Evolutionary conservation across 2,888 invertebrate genomes (phyloP).

Genomic region (Protophormia terraenovae): DNA sequence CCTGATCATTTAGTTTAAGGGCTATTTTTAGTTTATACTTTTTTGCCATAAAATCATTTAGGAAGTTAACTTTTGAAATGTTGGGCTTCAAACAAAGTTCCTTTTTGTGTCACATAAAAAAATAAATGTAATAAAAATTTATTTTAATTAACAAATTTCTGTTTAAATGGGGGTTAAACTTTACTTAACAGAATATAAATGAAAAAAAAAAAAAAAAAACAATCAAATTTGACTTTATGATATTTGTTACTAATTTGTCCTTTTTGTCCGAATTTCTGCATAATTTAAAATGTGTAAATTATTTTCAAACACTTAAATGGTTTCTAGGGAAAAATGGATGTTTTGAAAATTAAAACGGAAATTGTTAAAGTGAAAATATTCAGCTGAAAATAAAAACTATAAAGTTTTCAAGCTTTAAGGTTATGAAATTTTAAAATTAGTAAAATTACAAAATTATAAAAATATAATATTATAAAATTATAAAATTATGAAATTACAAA

Average conservation of each 20-base stretch:
- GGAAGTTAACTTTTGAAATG: too few species aligned
- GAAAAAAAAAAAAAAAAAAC: too few species aligned
- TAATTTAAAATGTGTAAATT: slow-evolving; percentile 21
- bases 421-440: too few species aligned
- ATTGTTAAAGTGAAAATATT: too few species aligned
- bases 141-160: slow-evolving; percentile 64
- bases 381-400: too few species aligned
- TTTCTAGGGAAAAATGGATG: too few species aligned
- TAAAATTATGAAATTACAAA: too few species aligned
- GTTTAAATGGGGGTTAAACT: slow-evolving; percentile 11
- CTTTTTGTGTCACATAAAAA: not conserved
- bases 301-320: too few species aligned
- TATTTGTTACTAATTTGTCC: not conserved
- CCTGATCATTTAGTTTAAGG: slow-evolving; percentile 33
- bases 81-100: not conserved
- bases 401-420: too few species aligned
- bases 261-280: not conserved
- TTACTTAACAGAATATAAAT: not conserved
- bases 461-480: too few species aligned
- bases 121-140: slow-evolving; percentile 45
- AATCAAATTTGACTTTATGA: slow-evolving; percentile 1
- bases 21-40: not conserved
- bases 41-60: not conserved
- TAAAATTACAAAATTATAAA: too few species aligned
- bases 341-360: too few species aligned